Base-by-base conservation (phyloP, 2,797 vertebrate species). In the Myotis daubentonii region DNA sequence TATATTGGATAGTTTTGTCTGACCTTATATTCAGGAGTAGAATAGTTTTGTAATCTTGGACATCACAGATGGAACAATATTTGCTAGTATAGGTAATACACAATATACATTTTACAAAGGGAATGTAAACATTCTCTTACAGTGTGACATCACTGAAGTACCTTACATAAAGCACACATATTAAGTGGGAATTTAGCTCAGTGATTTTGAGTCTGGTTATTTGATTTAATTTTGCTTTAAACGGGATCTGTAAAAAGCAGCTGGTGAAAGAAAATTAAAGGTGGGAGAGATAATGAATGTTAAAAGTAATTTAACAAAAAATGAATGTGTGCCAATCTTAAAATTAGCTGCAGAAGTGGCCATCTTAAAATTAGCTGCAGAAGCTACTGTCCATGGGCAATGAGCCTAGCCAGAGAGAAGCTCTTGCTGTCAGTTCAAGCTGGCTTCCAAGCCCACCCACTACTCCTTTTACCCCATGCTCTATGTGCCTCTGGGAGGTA, bases 1-100 rank as follows among this genome's bases (percentile, higher is more conserved):
- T 99, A 98, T 99, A 99, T 97, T 99, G 99, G 72, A 99, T 98
- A 96, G 99, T 99, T 99, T 99, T 99, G 98, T 99, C 99, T 97
- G 99, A 99, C 97, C 99, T 98, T 95, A 99, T 99, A 98, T 70
- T 70, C 66, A 70, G 33, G 19, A 38, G 33, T 70, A 70, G 33
- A 70, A 70, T 70, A 20, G 66, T 20, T 23, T 70, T 70, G 20
- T 23, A 70, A 70, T 6, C 33, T 38, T 38, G 33, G 20, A 38
- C 66, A 70, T 38, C 20, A 22, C 66, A 70, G 33, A 70, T 70
- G 33, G 36, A 38, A 20, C 66, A 36, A 70, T 38, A 70, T 38
- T 38, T 70, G 33, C 33, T 70, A 33, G 33, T 70, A 36, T 70
- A 70, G 66, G 33, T 38, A 70, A 17, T 16, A 36, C 19, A 70